A percentile compares a stretch with the other conserved stretches of the same genome.
phyloP scores from a whole-genome alignment of 2,113 vertebrate genomes.

The Panurus biarmicus region DNA sequence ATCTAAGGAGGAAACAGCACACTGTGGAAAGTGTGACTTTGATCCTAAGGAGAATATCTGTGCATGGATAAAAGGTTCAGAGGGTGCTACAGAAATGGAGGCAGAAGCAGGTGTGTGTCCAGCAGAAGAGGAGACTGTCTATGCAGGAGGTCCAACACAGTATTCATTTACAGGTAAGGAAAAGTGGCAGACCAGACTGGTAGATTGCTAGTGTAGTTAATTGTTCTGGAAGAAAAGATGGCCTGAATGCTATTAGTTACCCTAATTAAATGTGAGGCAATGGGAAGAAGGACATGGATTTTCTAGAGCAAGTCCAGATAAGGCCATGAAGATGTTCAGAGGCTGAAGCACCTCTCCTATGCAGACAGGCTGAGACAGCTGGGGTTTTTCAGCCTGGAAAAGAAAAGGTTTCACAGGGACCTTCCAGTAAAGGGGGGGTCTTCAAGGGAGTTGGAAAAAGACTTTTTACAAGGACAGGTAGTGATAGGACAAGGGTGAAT shows the following conservation, averaged over 20 bases:
- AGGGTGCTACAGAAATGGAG: background rate
- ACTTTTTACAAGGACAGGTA: background rate
- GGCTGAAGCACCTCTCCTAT: background rate
- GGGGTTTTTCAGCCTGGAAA: background rate
- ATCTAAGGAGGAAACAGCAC: conserved; percentile 65
- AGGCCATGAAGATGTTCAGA: background rate
- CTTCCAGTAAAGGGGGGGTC: background rate
- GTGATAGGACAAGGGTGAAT: background rate
- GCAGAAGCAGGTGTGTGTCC: conserved; percentile 60
- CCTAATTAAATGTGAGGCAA: background rate
- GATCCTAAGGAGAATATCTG: conserved; percentile 71
- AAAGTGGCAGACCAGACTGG: background rate
- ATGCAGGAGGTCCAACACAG: conserved; percentile 64
- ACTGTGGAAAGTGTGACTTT: conserved; percentile 84
- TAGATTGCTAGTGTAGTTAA: background rate
- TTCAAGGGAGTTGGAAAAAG: background rate
- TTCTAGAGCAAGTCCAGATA: background rate
- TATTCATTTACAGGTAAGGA: conserved; percentile 80
- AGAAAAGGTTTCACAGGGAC: background rate
- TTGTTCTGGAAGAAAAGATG: background rate
- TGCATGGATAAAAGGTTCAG: conserved; percentile 58
- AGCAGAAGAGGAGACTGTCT: conserved; percentile 73
- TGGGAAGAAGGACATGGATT: background rate
- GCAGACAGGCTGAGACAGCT: background rate
- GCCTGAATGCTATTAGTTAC: background rate